Percentiles rank a stretch among this genome's conserved stretches.
Conservation (phyloP, 2,888 invertebrate species). For the Petrophora chlorosata region DNA sequence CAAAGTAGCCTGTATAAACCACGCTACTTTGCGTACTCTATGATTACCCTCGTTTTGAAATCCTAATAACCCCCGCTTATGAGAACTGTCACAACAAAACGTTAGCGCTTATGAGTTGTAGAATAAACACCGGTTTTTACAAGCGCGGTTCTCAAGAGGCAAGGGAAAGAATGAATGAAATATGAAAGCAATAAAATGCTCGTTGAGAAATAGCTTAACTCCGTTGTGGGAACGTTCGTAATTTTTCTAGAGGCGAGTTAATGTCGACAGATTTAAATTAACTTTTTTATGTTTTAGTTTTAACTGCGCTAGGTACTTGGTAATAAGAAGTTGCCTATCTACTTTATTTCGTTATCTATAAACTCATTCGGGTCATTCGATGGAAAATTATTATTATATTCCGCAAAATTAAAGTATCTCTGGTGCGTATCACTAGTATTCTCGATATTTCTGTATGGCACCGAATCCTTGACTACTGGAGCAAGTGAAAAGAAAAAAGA, state of each 20-base stretch:
- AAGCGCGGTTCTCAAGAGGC: conserved; percentile 37
- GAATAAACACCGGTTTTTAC: conserved; percentile 35
- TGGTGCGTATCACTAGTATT: too few species aligned
- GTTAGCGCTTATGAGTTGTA: conserved; percentile 32
- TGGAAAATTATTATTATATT: too few species aligned
- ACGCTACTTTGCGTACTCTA: neutral
- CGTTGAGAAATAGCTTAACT: conserved; percentile 38
- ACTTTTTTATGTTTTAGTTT: conserved; percentile 3
- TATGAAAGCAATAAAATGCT: conserved; percentile 41
- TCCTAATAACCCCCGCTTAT: conserved; percentile 19
- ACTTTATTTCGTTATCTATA: too few species aligned
- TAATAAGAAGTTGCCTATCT: too few species aligned
- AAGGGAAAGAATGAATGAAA: conserved; percentile 39
- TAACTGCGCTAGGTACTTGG: neutral
- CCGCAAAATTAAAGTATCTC: too few species aligned
- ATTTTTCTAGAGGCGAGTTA: conserved; percentile 26
- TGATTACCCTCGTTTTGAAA: conserved; percentile 29
- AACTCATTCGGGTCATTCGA: too few species aligned
- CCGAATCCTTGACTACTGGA: too few species aligned
- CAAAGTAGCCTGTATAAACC: too few species aligned
- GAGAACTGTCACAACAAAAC: conserved; percentile 36
- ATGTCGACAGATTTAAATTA: conserved; percentile 27
- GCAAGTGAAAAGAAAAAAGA: too few species aligned
- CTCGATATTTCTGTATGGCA: too few species aligned
- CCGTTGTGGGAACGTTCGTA: conserved; percentile 34